Evolutionary conservation across 2,113 vertebrate species (phyloP).

Genomic region (Halcyon malimbica): DNA sequence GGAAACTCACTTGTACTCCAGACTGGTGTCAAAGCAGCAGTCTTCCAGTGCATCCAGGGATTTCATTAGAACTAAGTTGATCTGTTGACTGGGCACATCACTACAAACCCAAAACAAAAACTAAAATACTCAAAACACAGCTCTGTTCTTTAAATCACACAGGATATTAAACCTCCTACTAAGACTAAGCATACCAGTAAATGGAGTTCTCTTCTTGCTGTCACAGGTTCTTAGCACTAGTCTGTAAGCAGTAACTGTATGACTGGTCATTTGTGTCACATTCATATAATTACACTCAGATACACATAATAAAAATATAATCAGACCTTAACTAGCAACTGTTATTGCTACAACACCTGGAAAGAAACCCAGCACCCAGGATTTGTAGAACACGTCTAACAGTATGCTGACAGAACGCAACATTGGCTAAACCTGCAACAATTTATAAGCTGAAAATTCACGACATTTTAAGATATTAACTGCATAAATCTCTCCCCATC

Average conservation of each 20-base stretch:
- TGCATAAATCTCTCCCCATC: not conserved
- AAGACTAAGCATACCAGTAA: not conserved
- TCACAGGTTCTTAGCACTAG: not conserved
- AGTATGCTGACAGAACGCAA: not conserved
- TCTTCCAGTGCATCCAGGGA: constrained; percentile 83
- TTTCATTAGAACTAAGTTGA: constrained; percentile 80
- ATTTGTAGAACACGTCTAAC: not conserved
- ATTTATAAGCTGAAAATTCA: not conserved
- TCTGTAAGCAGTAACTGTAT: not conserved
- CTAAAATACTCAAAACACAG: not conserved
- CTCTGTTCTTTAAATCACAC: not conserved
- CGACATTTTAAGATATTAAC: not conserved
- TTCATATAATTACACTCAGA: not conserved
- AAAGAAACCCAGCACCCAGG: not conserved
- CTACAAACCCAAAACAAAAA: constrained; percentile 60
- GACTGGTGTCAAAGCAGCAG: constrained; percentile 84
- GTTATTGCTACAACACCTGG: not conserved
- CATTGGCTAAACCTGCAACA: not conserved
- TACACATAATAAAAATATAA: not conserved
- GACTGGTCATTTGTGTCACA: not conserved
- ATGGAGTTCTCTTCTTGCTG: not conserved
- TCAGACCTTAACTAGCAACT: not conserved
- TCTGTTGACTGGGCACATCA: constrained; percentile 83
- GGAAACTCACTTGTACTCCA: constrained; percentile 90
- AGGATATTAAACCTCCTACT: not conserved